These are phyloP conservation scores for Parus major DNA, from an alignment of 2,113 vertebrate species.

Conservation along the genomic window DNA sequence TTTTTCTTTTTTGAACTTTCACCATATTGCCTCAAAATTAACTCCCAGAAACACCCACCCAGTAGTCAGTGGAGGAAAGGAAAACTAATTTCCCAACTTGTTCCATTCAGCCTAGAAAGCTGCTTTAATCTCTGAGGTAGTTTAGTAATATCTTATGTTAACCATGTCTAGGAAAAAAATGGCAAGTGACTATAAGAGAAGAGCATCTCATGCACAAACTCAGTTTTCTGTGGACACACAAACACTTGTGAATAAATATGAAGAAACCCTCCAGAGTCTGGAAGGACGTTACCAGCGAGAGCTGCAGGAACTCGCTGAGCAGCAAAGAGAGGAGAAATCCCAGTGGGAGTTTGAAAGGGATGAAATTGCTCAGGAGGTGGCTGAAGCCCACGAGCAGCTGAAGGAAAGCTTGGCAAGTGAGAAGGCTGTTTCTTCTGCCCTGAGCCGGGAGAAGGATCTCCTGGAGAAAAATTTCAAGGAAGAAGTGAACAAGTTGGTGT, in stretches of 20 bases:
- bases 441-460: slow-evolving; percentile 70
- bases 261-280: slow-evolving; percentile 71
- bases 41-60: background rate
- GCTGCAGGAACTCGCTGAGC: slow-evolving; percentile 71
- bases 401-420: slow-evolving; percentile 66
- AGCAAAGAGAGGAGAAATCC: slow-evolving; percentile 72
- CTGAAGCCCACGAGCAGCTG: slow-evolving; percentile 66
- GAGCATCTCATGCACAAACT: slow-evolving; percentile 79
- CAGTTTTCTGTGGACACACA: slow-evolving; percentile 81
- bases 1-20: background rate
- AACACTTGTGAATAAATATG: slow-evolving; percentile 73
- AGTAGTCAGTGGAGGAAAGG: background rate
- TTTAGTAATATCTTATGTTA: slow-evolving; percentile 77
- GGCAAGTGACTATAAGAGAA: slow-evolving; percentile 84
- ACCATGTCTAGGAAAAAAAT: slow-evolving; percentile 86
- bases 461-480: slow-evolving; percentile 76
- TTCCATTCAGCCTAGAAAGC: background rate
- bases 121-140: slow-evolving; percentile 23
- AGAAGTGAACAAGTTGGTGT: slow-evolving; percentile 64
- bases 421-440: slow-evolving; percentile 53
- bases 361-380: slow-evolving; percentile 69
- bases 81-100: background rate
- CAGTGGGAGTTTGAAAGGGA: slow-evolving; percentile 83
- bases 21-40: background rate
- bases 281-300: slow-evolving; percentile 75